Percentiles rank a stretch among this genome's conserved stretches.
Conservation (phyloP, 2,888 invertebrate species). For the Glyphotaelius pellucidus region DNA sequence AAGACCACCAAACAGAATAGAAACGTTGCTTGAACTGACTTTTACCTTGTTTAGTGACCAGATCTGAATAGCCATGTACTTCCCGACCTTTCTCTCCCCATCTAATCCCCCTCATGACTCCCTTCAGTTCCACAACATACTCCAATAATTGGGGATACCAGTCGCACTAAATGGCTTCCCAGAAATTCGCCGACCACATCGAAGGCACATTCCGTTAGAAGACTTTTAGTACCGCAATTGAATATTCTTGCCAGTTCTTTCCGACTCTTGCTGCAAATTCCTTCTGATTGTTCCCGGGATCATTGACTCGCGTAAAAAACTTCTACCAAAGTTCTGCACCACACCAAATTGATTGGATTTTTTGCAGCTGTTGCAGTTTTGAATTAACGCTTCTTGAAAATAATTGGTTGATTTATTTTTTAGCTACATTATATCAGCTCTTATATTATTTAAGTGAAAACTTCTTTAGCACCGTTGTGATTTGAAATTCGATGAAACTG, state of each 20-base stretch:
- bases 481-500: too few species aligned
- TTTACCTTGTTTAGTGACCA: too few species aligned
- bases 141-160: too few species aligned
- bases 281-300: background rate
- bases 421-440: background rate
- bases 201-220: background rate
- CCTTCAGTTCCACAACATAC: too few species aligned
- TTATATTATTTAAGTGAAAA: background rate
- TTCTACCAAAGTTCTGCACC: background rate
- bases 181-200: slow-evolving; percentile 8
- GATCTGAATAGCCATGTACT: too few species aligned
- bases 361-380: background rate
- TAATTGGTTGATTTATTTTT: background rate
- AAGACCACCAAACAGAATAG: too few species aligned
- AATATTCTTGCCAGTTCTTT: background rate
- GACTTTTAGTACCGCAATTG: background rate
- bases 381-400: background rate
- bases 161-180: background rate
- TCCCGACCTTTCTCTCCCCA: too few species aligned
- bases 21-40: too few species aligned
- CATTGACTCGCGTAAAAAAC: background rate
- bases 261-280: background rate
- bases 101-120: too few species aligned
- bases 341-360: background rate
- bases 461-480: too few species aligned